Evolutionary conservation across 2,113 vertebrate genomes (phyloP).

Genomic region (Talpa occidentalis): DNA sequence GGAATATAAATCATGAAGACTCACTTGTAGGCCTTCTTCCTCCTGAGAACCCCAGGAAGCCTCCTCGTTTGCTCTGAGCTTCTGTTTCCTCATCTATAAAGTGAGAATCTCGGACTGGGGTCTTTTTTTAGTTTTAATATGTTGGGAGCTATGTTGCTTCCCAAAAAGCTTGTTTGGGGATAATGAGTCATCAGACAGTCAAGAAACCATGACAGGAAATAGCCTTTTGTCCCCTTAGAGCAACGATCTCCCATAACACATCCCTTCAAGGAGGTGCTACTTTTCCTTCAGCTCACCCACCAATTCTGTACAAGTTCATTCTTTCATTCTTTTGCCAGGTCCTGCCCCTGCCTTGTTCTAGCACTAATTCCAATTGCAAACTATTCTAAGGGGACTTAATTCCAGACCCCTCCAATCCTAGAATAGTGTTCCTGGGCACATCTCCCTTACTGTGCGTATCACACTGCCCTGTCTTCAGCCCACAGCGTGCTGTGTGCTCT

Average conservation of each 20-base stretch:
- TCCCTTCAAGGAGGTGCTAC: neutral
- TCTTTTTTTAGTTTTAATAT: neutral
- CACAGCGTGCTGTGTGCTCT: accelerated
- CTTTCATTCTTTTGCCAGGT: neutral
- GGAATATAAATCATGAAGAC: neutral
- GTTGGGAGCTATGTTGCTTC: neutral
- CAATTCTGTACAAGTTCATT: neutral
- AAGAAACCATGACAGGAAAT: neutral
- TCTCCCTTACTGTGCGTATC: neutral
- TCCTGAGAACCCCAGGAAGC: neutral
- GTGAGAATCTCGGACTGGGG: neutral
- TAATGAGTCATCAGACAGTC: neutral
- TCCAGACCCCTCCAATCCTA: neutral
- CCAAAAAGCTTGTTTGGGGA: neutral
- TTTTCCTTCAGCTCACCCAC: neutral
- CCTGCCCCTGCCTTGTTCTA: neutral
- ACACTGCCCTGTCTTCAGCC: neutral
- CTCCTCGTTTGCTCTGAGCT: neutral
- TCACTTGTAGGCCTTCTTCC: neutral
- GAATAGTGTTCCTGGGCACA: neutral
- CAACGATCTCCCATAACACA: neutral
- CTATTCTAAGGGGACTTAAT: neutral
- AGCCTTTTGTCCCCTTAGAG: neutral
- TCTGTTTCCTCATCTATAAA: neutral
- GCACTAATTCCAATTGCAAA: neutral